phyloP scores from a whole-genome alignment of 2,797 vertebrate species.

The Heliangelus exortis region DNA sequence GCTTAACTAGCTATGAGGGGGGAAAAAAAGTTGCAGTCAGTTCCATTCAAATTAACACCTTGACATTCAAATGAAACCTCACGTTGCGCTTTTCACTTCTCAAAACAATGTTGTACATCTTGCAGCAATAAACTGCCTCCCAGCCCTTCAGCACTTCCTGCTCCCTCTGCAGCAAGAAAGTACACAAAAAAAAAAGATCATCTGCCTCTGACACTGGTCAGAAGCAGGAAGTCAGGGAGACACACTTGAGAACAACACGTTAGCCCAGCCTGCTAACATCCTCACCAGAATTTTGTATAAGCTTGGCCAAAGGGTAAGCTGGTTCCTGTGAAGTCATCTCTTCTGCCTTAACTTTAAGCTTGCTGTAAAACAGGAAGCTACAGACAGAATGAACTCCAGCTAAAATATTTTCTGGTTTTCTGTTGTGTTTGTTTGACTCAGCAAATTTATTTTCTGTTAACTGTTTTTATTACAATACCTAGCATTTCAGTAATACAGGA shows the following conservation, averaged over 20 bases:
- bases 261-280: not conserved
- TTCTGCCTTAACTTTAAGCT: not conserved
- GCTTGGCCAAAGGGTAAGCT: not conserved
- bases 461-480: not conserved
- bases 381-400: not conserved
- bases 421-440: not conserved
- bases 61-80: not conserved
- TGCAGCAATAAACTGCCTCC: not conserved
- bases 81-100: not conserved
- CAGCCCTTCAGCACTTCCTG: slow-evolving; percentile 13
- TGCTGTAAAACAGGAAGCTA: slow-evolving; percentile 7
- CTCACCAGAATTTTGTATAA: not conserved
- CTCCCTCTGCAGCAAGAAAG: rapidly evolving
- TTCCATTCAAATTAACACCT: not conserved
- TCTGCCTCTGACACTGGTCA: not conserved
- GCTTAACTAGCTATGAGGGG: not conserved
- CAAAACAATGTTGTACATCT: not conserved
- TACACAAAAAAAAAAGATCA: rapidly evolving
- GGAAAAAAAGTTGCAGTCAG: not conserved
- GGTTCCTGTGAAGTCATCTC: not conserved
- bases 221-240: slow-evolving; percentile 5
- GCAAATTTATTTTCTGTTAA: not conserved
- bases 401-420: not conserved
- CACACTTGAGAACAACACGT: not conserved
- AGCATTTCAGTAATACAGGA: not conserved